Base-by-base conservation (phyloP, 2,113 vertebrate genomes). In the Seriola quinqueradiata region DNA sequence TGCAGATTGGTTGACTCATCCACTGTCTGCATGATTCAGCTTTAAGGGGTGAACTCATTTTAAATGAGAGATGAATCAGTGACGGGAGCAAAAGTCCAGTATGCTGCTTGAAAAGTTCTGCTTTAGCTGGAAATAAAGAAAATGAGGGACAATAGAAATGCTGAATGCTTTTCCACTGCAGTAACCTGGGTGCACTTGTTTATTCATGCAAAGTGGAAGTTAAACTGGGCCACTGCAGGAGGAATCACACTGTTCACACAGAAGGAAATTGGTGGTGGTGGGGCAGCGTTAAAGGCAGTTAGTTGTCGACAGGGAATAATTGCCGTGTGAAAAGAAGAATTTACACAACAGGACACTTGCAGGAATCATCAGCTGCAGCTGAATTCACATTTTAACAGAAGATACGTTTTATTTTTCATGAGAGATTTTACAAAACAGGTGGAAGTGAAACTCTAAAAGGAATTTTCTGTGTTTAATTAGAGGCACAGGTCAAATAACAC, bases 1-100 rank as follows among this genome's bases (percentile, higher is more conserved):
- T 65, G 50, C 57, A 1, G 64, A 8, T 44, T 11, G 12, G 46
- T 83, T 73, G 75, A 82, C 17, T 77, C 75, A 76, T 54, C 19
- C 7, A 12, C 42, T 14, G 57, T 28, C 42, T 52, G 63, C 44
- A 23, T 86, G 58, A 77, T 66, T 70, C 52, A 71, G 38, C 10
- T 19, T 23, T 0, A 19, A 44, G 61, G 16, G 16, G 14, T 57
- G 19, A 54, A 50, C 17, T 58, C 21, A 60, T 42, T 34, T 11
- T 3, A 23, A 66, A 28, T 9, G 3, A 59, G 28, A n/a, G 48
- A n/a, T 25, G 40, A 2, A 42, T 42, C 40, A 42, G 40, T 12
- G 65, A 19, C 14, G 32, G 17, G 10, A 21, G 7, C 60, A 16
- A 11, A n/a, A 2, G 19, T 12, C 54, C 21, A 57, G 23, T 4